A percentile compares a stretch with the other conserved stretches of the same genome.
Conservation (phyloP, 2,113 vertebrate species). For the Gadus chalcogrammus region DNA sequence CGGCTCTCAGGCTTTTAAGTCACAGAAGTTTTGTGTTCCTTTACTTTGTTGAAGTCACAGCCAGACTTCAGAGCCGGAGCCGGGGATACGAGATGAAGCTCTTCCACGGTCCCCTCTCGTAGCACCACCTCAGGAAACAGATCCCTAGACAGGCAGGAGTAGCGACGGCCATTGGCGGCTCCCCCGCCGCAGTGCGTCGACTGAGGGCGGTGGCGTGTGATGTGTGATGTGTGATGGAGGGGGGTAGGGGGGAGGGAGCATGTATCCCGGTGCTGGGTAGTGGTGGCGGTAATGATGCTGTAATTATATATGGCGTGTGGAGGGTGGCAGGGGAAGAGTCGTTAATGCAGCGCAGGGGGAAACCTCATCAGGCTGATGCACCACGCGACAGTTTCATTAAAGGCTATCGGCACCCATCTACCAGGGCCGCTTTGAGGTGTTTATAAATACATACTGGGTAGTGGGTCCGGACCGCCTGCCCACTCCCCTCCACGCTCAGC, state of each 20-base stretch:
- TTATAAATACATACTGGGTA: constrained; percentile 55
- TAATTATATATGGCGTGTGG: constrained; percentile 69
- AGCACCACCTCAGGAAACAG: constrained; percentile 17
- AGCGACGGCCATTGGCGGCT: constrained; percentile 31
- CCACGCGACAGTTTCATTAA: constrained; percentile 70
- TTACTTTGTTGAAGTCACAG: too few species aligned
- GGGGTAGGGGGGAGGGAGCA: neutral
- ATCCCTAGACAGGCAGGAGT: constrained; percentile 26
- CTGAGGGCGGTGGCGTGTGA: constrained; percentile 19
- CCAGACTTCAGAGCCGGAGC: too few species aligned
- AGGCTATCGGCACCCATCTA: constrained; percentile 42
- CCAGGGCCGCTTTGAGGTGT: constrained; percentile 57
- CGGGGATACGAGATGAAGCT: too few species aligned
- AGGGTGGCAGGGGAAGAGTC: constrained; percentile 43
- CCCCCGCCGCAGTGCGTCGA: constrained; percentile 51
- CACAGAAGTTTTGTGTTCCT: too few species aligned
- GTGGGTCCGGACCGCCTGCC: neutral
- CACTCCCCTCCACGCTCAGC: constrained; percentile 13
- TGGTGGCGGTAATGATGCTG: constrained; percentile 55
- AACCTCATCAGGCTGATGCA: constrained; percentile 60
- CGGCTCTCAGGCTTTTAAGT: too few species aligned
- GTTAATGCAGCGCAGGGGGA: constrained; percentile 55
- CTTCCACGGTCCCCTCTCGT: too few species aligned
- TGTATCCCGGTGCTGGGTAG: constrained; percentile 20
- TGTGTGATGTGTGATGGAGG: constrained; percentile 33